Percentiles rank a stretch among this genome's conserved stretches.
Conservation (phyloP, 2,797 vertebrate genomes). For the Nyctalus aviator region DNA sequence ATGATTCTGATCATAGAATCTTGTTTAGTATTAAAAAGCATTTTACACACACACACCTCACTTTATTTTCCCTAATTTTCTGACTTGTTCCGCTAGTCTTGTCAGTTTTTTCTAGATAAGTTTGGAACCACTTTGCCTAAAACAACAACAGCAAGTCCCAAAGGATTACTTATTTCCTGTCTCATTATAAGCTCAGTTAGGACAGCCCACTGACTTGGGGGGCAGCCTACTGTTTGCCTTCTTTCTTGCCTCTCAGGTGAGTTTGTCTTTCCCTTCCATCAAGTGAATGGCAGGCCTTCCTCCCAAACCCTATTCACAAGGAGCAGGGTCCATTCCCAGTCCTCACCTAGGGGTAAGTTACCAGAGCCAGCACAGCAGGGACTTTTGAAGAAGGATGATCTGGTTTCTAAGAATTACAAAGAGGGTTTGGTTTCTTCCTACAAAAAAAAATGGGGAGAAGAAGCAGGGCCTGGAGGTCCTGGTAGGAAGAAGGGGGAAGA, state of each 20-base stretch:
- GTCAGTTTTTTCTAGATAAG: conserved; percentile 16
- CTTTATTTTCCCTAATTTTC: conserved; percentile 8
- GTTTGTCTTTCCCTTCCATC: background rate
- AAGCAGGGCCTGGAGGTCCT: background rate
- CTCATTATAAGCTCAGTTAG: background rate
- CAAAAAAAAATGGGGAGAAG: conserved; percentile 44
- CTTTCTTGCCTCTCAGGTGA: background rate
- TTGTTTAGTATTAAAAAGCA: background rate
- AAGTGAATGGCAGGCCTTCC: background rate
- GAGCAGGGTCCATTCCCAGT: background rate
- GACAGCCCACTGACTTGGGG: background rate
- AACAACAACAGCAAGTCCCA: background rate
- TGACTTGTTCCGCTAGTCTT: conserved; percentile 12
- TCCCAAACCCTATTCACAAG: background rate
- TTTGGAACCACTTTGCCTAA: conserved; percentile 41
- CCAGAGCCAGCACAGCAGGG: background rate
- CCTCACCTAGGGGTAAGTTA: background rate
- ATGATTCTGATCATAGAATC: background rate
- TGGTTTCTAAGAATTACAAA: background rate
- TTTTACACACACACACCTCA: background rate
- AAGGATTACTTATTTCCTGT: background rate
- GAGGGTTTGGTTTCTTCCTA: background rate
- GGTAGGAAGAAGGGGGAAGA: background rate
- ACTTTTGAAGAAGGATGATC: background rate
- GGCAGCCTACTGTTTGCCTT: background rate